phyloP scores from a whole-genome alignment of 1,140 invertebrate genomes.

The Papilio xuthus region DNA sequence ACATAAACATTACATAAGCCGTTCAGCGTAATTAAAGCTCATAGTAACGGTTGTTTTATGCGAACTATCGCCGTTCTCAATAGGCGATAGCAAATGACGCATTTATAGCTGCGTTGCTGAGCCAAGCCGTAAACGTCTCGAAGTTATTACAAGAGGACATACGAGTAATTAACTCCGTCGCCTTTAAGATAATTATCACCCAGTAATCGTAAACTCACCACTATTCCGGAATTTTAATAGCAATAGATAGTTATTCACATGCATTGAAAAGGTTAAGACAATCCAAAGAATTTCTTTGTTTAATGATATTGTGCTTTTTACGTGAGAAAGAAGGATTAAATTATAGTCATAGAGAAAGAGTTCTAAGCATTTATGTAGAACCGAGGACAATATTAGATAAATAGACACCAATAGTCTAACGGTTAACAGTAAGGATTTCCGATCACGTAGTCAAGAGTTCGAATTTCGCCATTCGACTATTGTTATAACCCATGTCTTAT shows the following conservation, averaged over 20 bases:
- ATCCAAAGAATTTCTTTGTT: neutral
- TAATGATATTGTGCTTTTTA: neutral
- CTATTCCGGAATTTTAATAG: constrained; percentile 11
- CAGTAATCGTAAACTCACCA: constrained; percentile 22
- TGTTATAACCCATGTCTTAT: too few relatives aligned
- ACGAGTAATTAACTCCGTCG: constrained; percentile 21
- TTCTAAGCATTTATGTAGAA: too few relatives aligned
- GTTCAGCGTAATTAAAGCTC: constrained; percentile 27
- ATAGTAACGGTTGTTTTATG: constrained; percentile 36
- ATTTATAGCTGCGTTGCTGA: constrained; percentile 25
- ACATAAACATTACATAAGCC: constrained; percentile 12
- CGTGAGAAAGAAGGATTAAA: too few relatives aligned
- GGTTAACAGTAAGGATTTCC: too few relatives aligned
- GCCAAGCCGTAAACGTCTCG: constrained; percentile 24
- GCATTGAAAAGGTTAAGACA: neutral
- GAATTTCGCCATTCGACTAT: too few relatives aligned
- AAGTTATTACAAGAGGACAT: constrained; percentile 37
- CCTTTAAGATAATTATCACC: constrained; percentile 29
- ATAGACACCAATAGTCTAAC: too few relatives aligned
- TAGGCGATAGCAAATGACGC: constrained; percentile 25
- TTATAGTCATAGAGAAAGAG: too few relatives aligned
- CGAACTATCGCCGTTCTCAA: constrained; percentile 24
- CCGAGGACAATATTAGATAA: too few relatives aligned
- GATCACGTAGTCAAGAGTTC: too few relatives aligned
- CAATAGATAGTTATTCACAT: constrained; percentile 4